These are phyloP conservation scores for Latrodectus hesperus DNA, from an alignment of 2,888 invertebrate genomes.

Conservation along the genomic window DNA sequence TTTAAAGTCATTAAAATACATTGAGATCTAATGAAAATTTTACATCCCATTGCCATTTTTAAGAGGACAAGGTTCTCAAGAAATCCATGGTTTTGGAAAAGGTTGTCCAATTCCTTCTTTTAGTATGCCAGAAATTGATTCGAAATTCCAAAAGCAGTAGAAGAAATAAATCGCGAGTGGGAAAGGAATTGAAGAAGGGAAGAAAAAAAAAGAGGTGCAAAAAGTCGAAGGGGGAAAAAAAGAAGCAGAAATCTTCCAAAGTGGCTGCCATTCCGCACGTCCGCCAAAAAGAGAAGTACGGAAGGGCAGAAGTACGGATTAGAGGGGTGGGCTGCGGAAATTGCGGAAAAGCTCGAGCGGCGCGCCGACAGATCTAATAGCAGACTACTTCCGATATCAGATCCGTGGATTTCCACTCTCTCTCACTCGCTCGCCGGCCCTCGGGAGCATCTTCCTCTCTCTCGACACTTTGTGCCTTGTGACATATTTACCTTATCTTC, in stretches of 20 bases:
- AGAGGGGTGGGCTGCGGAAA: constrained; percentile 45
- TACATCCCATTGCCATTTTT: too few relatives aligned
- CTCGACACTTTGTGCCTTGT: neutral
- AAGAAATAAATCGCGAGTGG: neutral
- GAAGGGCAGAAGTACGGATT: constrained; percentile 49
- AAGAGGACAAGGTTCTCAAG: too few relatives aligned
- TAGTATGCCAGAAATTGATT: too few relatives aligned
- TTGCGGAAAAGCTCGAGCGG: constrained; percentile 56
- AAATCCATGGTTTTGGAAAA: too few relatives aligned
- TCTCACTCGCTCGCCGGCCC: neutral
- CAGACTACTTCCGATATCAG: constrained; percentile 55
- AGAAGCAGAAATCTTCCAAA: constrained; percentile 7
- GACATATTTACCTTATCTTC: constrained; percentile 31
- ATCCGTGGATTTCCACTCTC: constrained; percentile 18
- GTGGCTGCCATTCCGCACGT: constrained; percentile 36
- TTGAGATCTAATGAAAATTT: too few relatives aligned
- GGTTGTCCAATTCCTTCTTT: too few relatives aligned
- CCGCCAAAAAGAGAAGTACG: constrained; percentile 24
- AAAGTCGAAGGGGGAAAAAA: constrained; percentile 7
- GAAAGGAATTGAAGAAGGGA: neutral
- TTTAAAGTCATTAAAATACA: too few relatives aligned
- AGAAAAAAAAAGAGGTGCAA: constrained; percentile 6
- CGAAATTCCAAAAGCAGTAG: too few relatives aligned
- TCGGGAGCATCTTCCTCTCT: constrained; percentile 1
- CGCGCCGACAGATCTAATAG: constrained; percentile 53